Evolutionary conservation across 2,113 vertebrate genomes (phyloP), one percentile per base, ranked within the genome.

Genomic region (Xiphophorus hellerii): DNA sequence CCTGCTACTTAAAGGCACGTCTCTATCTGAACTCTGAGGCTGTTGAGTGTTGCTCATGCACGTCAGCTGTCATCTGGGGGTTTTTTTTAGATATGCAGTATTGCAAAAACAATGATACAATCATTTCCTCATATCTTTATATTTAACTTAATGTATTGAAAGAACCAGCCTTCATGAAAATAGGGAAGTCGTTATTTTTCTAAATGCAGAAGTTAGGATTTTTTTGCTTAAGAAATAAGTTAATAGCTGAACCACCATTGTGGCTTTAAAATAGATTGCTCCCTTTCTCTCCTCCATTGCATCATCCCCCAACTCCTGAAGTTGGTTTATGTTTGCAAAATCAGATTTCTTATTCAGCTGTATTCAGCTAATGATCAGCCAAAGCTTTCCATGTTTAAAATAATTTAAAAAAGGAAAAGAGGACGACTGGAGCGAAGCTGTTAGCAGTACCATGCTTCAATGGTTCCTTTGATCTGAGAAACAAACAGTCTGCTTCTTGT

Each of bases 401-500:
- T 37, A 15, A 54, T 60, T 37, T 33, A 33, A 58, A 31, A 15
- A 42, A 48, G 22, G 22, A 69, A 66, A 76, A 1, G 58, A 28
- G 1, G 51, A 10, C 65, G 44, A 62, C 31, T 17, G 48, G 22
- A 69, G 54, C 30, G 33, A 25, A 22, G 29, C 10, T 27, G 12
- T 4, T 73, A 78, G 63, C 62, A 61, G 51, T 9, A 22, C 25
- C 51, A 62, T 64, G n/a, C 51, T 12, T 75, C 63, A 64, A 1
- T 20, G 62, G 22, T 42, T 67, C 67, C 69, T 86, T 67, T 37
- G 28, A 70, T 67, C 33, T 44, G 20, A 15, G 11, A 69, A 65
- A 69, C 33, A 28, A 12, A 48, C 44, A 48, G 44, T 48, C 63
- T 65, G 65, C 44, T 74, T 62, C 20, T 64, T 82, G 72, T 66